Base-by-base conservation (phyloP, 2,797 vertebrate species). In the Xenopus petersii region DNA sequence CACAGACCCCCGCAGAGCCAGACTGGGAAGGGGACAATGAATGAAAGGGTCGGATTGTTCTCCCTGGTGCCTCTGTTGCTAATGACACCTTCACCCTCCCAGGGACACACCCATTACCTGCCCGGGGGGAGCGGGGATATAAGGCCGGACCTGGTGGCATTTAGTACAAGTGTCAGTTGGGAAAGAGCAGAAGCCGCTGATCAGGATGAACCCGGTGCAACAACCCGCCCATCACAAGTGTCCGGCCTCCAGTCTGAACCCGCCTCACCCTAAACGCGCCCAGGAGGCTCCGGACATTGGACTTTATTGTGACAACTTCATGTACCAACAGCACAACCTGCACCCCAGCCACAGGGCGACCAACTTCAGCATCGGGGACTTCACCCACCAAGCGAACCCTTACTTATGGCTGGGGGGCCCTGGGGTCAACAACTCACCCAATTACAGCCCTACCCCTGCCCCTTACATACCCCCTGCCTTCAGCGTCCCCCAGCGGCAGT, bases 351-450 rank as follows among this genome's bases (percentile, higher is more conserved):
- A 91, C 82, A 86, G 94, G 78, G 81, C 91, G 51, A 69, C 87
- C 9, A 86, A 90, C 15, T 97, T 95, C 90, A 89, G 89, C 49
- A 89, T 97, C 65, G 88, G 89, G 8, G 95, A 97, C 36, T 98
- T 94, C 89, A 78, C 93, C 0, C 86, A 94, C 24, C 86, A 93
- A 12, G 84, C 92, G 10, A 94, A 93, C 89, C 85, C 89, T 0
- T 98, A 97, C 89, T 85, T 97, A 83, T 98, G 96, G 95, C 89
- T 95, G 65, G 93, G 94, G 80, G 92, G 89, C 0, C 89, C 92
- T n/a, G 90, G 88, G 26, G 89, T 93, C 55, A 92, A 89, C 86
- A 88, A 93, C 3, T 85, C 94, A 7, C 83, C 92, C 0, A 87
- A 93, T 0, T 96, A 95, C 87, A 88, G 94, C 80, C 93, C 94